A percentile compares a stretch with the other conserved stretches of the same genome.
These are phyloP conservation scores for Leiothrix lutea DNA, from an alignment of 2,113 vertebrate genomes.

Conservation along the genomic window DNA sequence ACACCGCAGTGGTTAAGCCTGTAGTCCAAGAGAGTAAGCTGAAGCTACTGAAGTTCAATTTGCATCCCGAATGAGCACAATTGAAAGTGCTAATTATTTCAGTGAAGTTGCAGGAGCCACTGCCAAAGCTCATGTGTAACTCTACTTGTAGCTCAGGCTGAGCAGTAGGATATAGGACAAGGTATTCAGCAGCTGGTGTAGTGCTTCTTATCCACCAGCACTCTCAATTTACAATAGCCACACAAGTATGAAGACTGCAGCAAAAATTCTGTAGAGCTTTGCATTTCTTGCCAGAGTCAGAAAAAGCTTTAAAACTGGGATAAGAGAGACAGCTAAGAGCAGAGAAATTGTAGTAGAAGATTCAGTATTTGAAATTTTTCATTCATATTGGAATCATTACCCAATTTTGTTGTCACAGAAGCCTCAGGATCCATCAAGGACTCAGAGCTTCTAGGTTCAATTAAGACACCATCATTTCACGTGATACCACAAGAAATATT, in stretches of 20 bases:
- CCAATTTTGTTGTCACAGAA: neutral
- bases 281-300: accelerated
- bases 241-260: neutral
- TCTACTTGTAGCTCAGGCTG: neutral
- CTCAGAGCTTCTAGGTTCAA: neutral
- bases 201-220: neutral
- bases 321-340: neutral
- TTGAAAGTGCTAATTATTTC: neutral
- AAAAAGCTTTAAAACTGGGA: neutral
- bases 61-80: neutral
- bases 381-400: neutral
- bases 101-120: neutral
- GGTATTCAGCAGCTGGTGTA: neutral
- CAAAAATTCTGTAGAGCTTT: neutral
- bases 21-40: neutral
- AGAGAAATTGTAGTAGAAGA: neutral
- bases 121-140: neutral
- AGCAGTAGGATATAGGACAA: neutral
- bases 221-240: neutral
- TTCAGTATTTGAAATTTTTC: neutral
- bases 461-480: neutral
- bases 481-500: neutral
- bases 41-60: neutral
- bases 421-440: neutral
- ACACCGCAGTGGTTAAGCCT: neutral